These are phyloP conservation scores for Drosophila persimilis DNA, from an alignment of 1,140 invertebrate species.

Conservation along the genomic window DNA sequence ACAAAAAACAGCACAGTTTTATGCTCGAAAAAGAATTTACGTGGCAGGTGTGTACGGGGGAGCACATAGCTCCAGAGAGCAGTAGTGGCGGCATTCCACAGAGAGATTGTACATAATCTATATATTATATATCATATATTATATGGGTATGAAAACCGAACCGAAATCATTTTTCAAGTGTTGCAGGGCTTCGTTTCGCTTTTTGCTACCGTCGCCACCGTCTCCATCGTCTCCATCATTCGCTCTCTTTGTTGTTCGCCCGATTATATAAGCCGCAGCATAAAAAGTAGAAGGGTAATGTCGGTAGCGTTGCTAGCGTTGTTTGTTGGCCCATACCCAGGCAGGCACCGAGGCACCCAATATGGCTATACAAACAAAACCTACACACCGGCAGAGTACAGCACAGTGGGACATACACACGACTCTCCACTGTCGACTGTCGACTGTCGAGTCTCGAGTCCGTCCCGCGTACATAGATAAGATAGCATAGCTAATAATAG, in stretches of 20 bases:
- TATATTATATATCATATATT: slow-evolving; percentile 47
- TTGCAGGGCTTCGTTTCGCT: neutral
- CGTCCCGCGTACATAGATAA: slow-evolving; percentile 66
- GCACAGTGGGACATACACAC: slow-evolving; percentile 5
- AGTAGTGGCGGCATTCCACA: slow-evolving; percentile 47
- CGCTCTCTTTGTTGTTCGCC: slow-evolving; percentile 4
- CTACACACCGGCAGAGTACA: slow-evolving; percentile 9
- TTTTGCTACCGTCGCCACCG: neutral
- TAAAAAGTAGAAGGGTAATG: slow-evolving; percentile 52
- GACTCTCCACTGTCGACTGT: slow-evolving; percentile 14
- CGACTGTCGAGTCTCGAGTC: slow-evolving; percentile 22
- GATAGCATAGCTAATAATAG: slow-evolving; percentile 81
- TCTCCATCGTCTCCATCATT: no score
- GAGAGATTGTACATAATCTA: slow-evolving; percentile 57
- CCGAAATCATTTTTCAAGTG: slow-evolving; percentile 34
- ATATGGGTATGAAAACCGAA: slow-evolving; percentile 13
- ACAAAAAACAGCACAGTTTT: slow-evolving; percentile 2
- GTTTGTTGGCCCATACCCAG: slow-evolving; percentile 34
- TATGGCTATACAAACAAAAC: slow-evolving; percentile 53
- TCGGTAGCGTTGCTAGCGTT: slow-evolving; percentile 34
- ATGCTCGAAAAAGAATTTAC: slow-evolving; percentile 63
- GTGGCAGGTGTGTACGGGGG: slow-evolving; percentile 73
- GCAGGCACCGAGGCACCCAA: slow-evolving; percentile 30
- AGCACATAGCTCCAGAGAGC: neutral
- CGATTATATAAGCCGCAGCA: slow-evolving; percentile 69